Conservation (phyloP, 2,113 vertebrate species). For the Cyprinodon variegatus region DNA sequence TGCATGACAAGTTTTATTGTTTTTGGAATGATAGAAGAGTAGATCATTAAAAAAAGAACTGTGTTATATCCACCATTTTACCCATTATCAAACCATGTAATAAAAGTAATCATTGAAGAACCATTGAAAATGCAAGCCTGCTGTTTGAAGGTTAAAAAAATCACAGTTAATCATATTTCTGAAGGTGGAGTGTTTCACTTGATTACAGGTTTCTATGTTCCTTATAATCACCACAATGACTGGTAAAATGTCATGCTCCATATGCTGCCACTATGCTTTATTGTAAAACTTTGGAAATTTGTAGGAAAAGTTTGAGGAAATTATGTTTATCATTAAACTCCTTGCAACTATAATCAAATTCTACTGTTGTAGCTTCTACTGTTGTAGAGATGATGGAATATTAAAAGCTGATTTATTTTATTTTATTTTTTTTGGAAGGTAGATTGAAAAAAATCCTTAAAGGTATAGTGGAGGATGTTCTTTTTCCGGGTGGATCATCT, state of each 20-base stretch:
- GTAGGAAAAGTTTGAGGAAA: too few species aligned
- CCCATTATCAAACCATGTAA: neutral
- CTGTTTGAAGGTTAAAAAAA: neutral
- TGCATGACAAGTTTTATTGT: neutral
- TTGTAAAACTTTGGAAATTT: too few species aligned
- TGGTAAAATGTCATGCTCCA: neutral
- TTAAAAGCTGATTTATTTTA: too few species aligned
- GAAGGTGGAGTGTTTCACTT: neutral
- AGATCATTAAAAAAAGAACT: neutral
- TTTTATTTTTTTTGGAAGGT: too few species aligned
- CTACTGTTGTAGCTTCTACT: too few species aligned
- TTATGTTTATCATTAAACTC: too few species aligned
- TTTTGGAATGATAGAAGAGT: neutral
- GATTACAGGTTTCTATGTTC: neutral
- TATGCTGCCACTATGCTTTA: too few species aligned
- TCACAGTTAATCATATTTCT: neutral
- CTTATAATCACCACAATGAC: neutral
- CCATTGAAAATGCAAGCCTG: neutral
- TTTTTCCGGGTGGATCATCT: too few species aligned
- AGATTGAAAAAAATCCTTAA: too few species aligned
- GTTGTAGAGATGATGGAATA: too few species aligned
- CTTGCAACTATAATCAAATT: too few species aligned
- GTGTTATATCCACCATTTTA: neutral
- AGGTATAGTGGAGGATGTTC: too few species aligned
- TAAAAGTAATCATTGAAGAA: neutral